phyloP scores from a whole-genome alignment of 2,113 vertebrate genomes.

The Platycercus adscitus region DNA sequence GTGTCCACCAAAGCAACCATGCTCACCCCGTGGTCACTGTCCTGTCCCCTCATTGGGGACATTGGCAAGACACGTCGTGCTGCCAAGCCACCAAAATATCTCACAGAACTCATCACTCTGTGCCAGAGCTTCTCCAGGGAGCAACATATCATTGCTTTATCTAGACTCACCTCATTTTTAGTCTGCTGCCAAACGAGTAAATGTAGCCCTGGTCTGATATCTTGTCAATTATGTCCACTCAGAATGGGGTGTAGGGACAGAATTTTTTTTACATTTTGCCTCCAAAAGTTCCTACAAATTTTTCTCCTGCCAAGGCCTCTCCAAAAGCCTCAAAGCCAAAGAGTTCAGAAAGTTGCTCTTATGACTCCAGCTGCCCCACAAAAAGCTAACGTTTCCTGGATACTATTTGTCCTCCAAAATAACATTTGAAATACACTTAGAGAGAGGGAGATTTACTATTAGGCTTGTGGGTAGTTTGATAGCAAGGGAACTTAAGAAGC shows the following conservation, averaged over 20 bases:
- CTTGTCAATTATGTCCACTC: rapidly evolving
- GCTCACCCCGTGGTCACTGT: rapidly evolving
- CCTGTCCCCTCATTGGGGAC: neutral
- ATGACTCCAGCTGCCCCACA: rapidly evolving
- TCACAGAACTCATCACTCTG: neutral
- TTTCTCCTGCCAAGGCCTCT: neutral
- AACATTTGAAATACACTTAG: rapidly evolving
- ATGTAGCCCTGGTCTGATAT: rapidly evolving
- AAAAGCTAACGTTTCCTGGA: neutral
- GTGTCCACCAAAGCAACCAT: neutral
- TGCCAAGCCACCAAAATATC: neutral
- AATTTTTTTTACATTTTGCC: neutral
- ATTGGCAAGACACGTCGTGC: neutral
- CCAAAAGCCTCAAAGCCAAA: neutral
- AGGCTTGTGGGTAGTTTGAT: neutral
- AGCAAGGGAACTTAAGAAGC: neutral
- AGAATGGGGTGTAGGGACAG: neutral
- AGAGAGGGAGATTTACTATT: neutral
- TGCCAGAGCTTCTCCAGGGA: neutral
- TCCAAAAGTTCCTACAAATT: neutral
- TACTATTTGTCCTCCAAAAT: neutral
- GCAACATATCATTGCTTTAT: neutral
- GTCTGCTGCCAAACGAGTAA: rapidly evolving
- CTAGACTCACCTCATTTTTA: neutral
- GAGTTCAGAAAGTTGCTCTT: neutral